Base-by-base conservation (phyloP, 2,113 vertebrate species). In the Hemiprocne comata region DNA sequence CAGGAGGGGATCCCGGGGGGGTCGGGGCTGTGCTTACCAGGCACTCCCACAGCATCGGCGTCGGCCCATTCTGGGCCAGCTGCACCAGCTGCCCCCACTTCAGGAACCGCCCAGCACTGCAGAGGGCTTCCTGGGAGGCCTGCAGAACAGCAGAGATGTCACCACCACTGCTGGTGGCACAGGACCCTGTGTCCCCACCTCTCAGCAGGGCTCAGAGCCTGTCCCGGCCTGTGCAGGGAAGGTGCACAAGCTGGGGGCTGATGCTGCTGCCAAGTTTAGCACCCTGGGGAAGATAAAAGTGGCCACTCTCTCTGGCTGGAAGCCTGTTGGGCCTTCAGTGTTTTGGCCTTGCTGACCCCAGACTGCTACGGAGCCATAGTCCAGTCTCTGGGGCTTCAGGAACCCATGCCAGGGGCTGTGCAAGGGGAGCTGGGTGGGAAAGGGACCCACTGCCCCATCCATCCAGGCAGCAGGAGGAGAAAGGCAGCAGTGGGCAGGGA, bases 241-340 rank as follows among this genome's bases (percentile, higher is more conserved):
- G 64, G 26, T 0, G 2, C 10, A 15, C 7, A 23, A 79, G 53
- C 34, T 28, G 36, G 36, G 36, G 7, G 33, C 14, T 13, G 40
- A 21, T 57, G 62, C 19, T 69, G 26, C 13, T 20, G 7, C 12
- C 12, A 28, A 16, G 51, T 23, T 66, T 62, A 66, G 42, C n/a
- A 28, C 36, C n/a, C 36, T 21, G 53, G 48, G 51, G 9, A 12
- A 9, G 26, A 20, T 4, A 15, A 50, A 9, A 20, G 48, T 19
- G 19, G 48, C 21, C 48, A 23, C 48, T 8, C 48, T 23, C 48
- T 50, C 48, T 50, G 48, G 20, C 10, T 50, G 48, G 48, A 50
- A 50, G 48, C 44, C 21, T 23, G 21, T 50, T 23, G 21, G 5
- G 42, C 31, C n/a, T 50, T 42, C 1, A 3, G 1, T 1, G 0